Evolutionary conservation across 2,113 vertebrate genomes (phyloP).

Genomic region (Poeciliopsis turrubarensis): DNA sequence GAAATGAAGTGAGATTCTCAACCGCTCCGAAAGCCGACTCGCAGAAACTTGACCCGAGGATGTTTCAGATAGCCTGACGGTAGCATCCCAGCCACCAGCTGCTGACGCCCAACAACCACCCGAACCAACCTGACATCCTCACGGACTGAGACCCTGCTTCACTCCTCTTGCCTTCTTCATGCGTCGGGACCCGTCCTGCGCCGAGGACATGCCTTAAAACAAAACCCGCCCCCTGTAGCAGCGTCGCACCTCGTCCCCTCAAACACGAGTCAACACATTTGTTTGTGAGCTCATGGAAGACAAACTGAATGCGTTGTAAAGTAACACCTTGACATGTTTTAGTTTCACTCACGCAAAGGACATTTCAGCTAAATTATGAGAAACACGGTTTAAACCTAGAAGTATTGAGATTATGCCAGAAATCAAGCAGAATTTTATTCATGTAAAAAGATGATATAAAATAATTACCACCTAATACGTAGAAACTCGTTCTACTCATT

Average conservation of each 20-base stretch:
- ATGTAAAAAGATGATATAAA: conserved; percentile 17
- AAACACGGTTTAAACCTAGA: conserved; percentile 25
- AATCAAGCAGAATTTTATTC: conserved; percentile 28
- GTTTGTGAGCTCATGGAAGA: conserved; percentile 27
- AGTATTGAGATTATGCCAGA: conserved; percentile 6
- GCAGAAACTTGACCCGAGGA: conserved; percentile 12
- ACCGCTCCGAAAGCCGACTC: neutral
- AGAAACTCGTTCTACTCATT: conserved; percentile 29
- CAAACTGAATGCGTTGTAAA: conserved; percentile 57
- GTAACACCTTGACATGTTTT: conserved; percentile 34
- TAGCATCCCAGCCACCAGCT: conserved; percentile 22
- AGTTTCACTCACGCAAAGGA: conserved; percentile 22
- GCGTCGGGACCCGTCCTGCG: conserved; percentile 63
- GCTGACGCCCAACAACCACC: conserved; percentile 8
- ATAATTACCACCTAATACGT: conserved; percentile 28
- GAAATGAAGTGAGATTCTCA: conserved; percentile 25
- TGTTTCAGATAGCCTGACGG: conserved; percentile 17
- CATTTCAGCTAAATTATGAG: conserved; percentile 33
- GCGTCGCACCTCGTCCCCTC: conserved; percentile 12
- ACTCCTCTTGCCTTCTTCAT: conserved; percentile 55
- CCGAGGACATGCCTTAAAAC: conserved; percentile 74
- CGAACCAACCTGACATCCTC: conserved; percentile 16
- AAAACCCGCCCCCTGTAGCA: conserved; percentile 14
- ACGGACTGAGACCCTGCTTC: conserved; percentile 36
- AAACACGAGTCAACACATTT: conserved; percentile 17